Base-by-base conservation (phyloP, 2,113 vertebrate species). In the Eubucco bourcierii region DNA sequence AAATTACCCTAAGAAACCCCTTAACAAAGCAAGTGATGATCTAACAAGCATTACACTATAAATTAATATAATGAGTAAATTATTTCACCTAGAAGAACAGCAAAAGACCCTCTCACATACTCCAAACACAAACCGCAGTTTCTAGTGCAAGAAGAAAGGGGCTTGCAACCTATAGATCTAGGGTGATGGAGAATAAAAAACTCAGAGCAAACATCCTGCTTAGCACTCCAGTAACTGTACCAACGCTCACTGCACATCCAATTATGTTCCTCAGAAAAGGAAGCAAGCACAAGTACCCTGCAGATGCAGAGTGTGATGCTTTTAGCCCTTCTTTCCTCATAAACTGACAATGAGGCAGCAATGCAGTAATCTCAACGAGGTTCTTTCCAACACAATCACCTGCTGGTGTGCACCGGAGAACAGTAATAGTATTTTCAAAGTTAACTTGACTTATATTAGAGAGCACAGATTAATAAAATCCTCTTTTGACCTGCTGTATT, bases 261-360 rank as follows among this genome's bases (percentile, higher is more conserved):
- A 39, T 8, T 5, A 2, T 24, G 3, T 2, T 0, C 14, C 5
- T 24, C 65, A 8, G 19, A 2, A 25, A 4, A 19, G 39, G 18
- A 9, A 27, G 28, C 4, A 10, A 25, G 47, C 66, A 60, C 41
- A 50, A 34, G 7, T 10, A 16, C 2, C 27, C 53, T 44, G 34
- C 21, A n/a, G 24, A 16, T 24, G 18, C 18, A 19, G 2, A 10
- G 12, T 0, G 31, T 10, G 44, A 15, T 37, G 10, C 25, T 60
- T 5, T 44, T 1, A 14, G 19, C 4, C 19, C 11, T 3, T 13
- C 34, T 8, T 21, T 31, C 37, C 5, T 9, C 2, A 1, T 33
- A 64, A 14, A 41, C 12, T 3, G 47, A 65, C 31, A 58, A 47
- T 1, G 5, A 27, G 53, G 24, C 59, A 47, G 24, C 59, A 47